phyloP scores from a whole-genome alignment of 1,140 invertebrate species.

The Laodelphax striatellus region DNA sequence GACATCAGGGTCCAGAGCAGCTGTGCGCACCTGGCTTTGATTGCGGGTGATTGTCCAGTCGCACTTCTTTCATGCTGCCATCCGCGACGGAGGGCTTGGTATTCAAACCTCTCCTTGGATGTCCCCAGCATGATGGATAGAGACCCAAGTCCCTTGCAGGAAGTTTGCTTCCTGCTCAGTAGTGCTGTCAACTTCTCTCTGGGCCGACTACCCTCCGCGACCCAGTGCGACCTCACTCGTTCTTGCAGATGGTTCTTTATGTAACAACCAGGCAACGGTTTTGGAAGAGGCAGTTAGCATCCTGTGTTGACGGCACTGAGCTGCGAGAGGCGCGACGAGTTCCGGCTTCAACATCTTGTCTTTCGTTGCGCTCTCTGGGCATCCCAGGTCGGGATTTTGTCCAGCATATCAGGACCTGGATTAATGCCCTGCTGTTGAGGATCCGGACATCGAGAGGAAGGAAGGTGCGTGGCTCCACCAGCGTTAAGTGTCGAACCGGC shows the following conservation, averaged over 20 bases:
- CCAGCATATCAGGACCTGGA: slow-evolving; percentile 8
- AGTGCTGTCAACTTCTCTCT: neutral
- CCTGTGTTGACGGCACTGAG: neutral
- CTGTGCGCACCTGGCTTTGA: slow-evolving; percentile 25
- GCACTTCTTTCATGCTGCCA: slow-evolving; percentile 27
- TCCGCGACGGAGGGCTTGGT: slow-evolving; percentile 25
- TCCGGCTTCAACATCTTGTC: neutral
- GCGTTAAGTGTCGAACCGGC: slow-evolving; percentile 25
- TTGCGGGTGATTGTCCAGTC: slow-evolving; percentile 26
- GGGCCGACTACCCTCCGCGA: neutral
- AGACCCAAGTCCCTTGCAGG: neutral
- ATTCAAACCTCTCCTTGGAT: slow-evolving; percentile 12
- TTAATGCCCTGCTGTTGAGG: slow-evolving; percentile 19
- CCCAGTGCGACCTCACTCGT: neutral
- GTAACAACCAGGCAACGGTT: neutral
- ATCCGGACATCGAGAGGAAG: slow-evolving; percentile 18
- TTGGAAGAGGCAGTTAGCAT: neutral
- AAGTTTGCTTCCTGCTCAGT: neutral
- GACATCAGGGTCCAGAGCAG: neutral
- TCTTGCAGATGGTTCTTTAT: neutral
- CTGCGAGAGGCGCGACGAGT: neutral
- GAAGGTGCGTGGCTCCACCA: neutral
- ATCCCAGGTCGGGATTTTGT: slow-evolving; percentile 21
- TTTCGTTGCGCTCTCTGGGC: neutral
- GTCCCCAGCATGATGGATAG: neutral